Base-by-base conservation (phyloP, 2,113 vertebrate species). In the Sebastes schlegelii region DNA sequence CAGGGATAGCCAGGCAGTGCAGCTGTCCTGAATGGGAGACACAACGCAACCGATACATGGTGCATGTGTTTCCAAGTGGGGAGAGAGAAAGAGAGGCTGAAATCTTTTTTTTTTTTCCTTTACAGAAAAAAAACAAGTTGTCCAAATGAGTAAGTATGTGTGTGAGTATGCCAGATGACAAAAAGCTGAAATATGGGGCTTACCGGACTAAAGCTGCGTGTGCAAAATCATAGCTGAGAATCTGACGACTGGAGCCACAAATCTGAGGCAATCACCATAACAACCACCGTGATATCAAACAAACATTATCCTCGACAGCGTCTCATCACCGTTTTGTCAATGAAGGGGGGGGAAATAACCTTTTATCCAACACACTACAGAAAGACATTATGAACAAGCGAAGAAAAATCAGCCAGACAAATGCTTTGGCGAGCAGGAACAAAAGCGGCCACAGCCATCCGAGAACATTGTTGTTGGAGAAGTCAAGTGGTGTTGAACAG, bases 11-110 rank as follows among this genome's bases (percentile, higher is more conserved):
- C 85, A 93, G 84, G 85, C 88, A 81, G 73, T 90, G 94, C 95
- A 96, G 95, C 95, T 95, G 95, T 95, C 92, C 80, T 65, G 67
- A 88, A 89, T 61, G 71, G 64, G 83, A 93, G 90, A 93, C 92
- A 84, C 82, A 91, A 89, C 49, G 79, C 88, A 90, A 90, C 85
- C 58, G 73, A 93, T 86, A 93, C 91, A 86, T 17, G 7, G 54
- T 78, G 75, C 90, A 92, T 89, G 90, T 92, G 91, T 92, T 93
- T 34, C 83, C 79, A 19, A 81, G 62, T 26, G 45, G 68, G 55
- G 48, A 58, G 23, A 60, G 61, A 61, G 61, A 75, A 71, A 58
- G 16, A 19, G 12, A 64, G 40, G 52, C 63, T 65, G 54, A 45
- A 13, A 42, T 57, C 34, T 34, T 4, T 70, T 34, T 61, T 3